Conservation (phyloP, 2,113 vertebrate species). For the Malurus elegans region DNA sequence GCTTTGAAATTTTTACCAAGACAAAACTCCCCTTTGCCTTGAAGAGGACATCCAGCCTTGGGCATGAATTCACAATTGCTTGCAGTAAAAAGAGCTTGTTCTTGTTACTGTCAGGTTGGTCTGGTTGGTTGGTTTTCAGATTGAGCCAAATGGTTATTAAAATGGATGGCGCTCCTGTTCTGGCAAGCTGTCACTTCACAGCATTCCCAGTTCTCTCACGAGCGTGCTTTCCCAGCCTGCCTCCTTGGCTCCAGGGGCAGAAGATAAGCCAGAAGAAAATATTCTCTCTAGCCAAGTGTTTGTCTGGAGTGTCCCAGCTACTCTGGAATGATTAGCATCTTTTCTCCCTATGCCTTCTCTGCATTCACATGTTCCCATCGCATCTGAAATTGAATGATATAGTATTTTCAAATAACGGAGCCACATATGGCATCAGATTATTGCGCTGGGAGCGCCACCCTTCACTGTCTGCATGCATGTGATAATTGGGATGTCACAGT, state of each 20-base stretch:
- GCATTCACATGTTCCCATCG: neutral
- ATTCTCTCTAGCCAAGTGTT: constrained; percentile 19
- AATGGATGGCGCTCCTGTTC: constrained; percentile 57
- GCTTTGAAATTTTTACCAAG: constrained; percentile 50
- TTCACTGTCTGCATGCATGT: neutral
- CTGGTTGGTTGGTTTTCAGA: constrained; percentile 64
- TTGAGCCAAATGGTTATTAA: constrained; percentile 66
- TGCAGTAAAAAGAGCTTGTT: constrained; percentile 46
- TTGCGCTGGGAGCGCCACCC: neutral
- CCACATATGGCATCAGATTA: neutral
- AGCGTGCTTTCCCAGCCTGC: neutral
- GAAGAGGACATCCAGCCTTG: constrained; percentile 50
- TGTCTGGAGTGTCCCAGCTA: constrained; percentile 34
- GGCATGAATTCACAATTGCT: constrained; percentile 38
- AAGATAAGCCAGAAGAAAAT: constrained; percentile 48
- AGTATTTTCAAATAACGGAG: neutral
- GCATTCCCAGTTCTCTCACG: neutral
- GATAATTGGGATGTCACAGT: neutral
- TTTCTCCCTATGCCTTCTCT: neutral
- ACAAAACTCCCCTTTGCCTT: constrained; percentile 43
- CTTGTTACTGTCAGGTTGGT: constrained; percentile 59
- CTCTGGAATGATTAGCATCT: constrained; percentile 27
- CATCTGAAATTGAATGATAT: constrained; percentile 31
- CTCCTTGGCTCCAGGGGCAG: neutral
- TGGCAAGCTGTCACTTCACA: constrained; percentile 58